Evolutionary conservation across 2,113 vertebrate species (phyloP).

Genomic region (Carettochelys insculpta): DNA sequence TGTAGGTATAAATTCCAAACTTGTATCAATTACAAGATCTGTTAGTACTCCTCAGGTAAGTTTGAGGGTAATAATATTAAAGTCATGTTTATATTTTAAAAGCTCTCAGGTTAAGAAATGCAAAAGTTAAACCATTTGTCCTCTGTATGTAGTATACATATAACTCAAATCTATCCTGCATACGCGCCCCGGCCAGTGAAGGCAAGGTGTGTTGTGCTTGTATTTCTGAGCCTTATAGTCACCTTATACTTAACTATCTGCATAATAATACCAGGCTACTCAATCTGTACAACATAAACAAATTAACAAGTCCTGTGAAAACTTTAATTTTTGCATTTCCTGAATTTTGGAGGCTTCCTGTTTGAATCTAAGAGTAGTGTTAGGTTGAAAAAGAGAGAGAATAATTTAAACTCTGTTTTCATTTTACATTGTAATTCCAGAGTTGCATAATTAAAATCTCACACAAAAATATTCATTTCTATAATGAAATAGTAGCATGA

Average conservation of each 20-base stretch:
- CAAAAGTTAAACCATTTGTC: neutral
- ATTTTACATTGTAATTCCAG: constrained; percentile 1
- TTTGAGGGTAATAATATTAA: neutral
- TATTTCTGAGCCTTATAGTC: neutral
- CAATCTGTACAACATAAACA: neutral
- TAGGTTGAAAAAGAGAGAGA: neutral
- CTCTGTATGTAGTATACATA: neutral
- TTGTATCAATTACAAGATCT: no score
- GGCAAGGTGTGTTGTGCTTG: neutral
- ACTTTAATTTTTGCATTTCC: neutral
- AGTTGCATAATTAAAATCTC: neutral
- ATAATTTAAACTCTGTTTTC: neutral
- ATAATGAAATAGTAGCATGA: neutral
- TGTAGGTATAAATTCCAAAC: neutral
- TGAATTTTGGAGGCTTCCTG: neutral
- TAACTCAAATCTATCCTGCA: constrained; percentile 4
- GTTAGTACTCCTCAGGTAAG: neutral
- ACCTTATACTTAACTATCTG: neutral
- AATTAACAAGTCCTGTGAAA: neutral
- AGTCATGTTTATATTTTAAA: constrained; percentile 15
- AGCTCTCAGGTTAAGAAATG: constrained; percentile 4
- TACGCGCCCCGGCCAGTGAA: neutral
- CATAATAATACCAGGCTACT: neutral
- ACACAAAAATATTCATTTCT: neutral
- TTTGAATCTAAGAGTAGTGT: neutral